Conservation (phyloP, 2,888 invertebrate genomes). For the Molorchus minor region DNA sequence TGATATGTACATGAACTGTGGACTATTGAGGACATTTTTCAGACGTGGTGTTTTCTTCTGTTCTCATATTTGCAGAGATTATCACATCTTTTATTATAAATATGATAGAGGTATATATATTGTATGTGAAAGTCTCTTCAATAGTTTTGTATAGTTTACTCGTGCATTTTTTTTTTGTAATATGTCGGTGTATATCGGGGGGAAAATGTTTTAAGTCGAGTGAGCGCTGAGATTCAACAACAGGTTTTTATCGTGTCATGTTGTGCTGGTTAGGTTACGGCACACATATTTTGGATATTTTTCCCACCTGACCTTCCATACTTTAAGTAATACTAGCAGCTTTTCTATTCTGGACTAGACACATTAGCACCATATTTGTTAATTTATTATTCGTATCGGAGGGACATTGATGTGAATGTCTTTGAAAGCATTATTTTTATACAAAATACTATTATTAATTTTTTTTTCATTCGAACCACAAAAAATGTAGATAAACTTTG, state of each 20-base stretch:
- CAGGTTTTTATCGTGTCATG: constrained; percentile 10
- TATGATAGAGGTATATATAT: constrained; percentile 49
- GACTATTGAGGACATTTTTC: constrained; percentile 30
- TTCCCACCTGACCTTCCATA: constrained; percentile 17
- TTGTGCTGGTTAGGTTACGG: constrained; percentile 25
- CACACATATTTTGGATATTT: constrained; percentile 20
- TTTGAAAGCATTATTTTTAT: constrained; percentile 44
- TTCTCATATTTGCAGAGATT: constrained; percentile 45
- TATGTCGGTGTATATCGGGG: constrained; percentile 42
- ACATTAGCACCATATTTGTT: constrained; percentile 42
- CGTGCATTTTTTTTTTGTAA: constrained; percentile 47
- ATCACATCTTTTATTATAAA: constrained; percentile 50
- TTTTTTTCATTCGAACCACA: constrained; percentile 15
- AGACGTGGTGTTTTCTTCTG: constrained; percentile 40
- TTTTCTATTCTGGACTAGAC: constrained; percentile 54
- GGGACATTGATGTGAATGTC: constrained; percentile 13
- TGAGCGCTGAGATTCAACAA: constrained; percentile 20
- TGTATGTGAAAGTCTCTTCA: constrained; percentile 50
- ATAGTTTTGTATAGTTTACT: constrained; percentile 53
- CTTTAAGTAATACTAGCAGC: constrained; percentile 49
- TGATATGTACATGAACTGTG: constrained; percentile 41
- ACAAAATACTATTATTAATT: constrained; percentile 35
- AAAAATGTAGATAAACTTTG: constrained; percentile 19
- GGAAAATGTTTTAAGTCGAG: constrained; percentile 33
- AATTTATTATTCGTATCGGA: constrained; percentile 39